Evolutionary conservation across 1,140 invertebrate species (phyloP).

Genomic region (Pachypeltis micranthus): DNA sequence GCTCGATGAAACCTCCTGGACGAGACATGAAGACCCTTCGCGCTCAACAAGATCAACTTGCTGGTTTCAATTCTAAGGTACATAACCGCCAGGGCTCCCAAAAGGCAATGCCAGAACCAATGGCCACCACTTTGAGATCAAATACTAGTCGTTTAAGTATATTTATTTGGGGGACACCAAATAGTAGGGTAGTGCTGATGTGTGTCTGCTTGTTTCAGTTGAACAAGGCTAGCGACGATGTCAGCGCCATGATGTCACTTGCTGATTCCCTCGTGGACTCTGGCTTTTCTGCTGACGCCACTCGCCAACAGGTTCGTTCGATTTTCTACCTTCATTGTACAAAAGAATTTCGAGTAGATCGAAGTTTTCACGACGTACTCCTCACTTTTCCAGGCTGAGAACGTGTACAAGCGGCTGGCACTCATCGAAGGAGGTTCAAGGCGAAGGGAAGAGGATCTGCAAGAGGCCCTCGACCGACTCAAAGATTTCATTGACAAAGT

Average conservation of each 20-base stretch:
- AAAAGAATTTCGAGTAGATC: too few relatives aligned
- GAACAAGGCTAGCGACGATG: conserved; percentile 50
- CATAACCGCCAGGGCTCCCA: too few relatives aligned
- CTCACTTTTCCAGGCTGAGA: conserved; percentile 48
- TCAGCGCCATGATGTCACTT: conserved; percentile 55
- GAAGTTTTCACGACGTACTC: too few relatives aligned
- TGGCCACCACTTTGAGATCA: not conserved
- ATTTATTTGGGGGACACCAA: too few relatives aligned
- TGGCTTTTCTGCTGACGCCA: conserved; percentile 70
- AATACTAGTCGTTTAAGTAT: too few relatives aligned
- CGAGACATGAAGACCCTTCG: conserved; percentile 75
- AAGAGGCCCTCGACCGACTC: conserved; percentile 40
- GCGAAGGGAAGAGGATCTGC: conserved; percentile 60
- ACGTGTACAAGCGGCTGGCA: conserved; percentile 59
- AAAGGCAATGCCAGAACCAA: not conserved
- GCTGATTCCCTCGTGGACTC: conserved; percentile 67
- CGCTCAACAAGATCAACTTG: conserved; percentile 70
- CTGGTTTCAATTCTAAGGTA: conserved; percentile 50
- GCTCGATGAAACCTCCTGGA: conserved; percentile 69
- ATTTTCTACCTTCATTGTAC: too few relatives aligned
- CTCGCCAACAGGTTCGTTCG: conserved; percentile 58
- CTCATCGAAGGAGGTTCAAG: conserved; percentile 66
- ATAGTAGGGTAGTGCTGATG: too few relatives aligned
- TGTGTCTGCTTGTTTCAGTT: too few relatives aligned
- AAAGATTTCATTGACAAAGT: conserved; percentile 51